Percentiles rank a stretch among this genome's conserved stretches.
phyloP scores from a whole-genome alignment of 2,113 vertebrate species.

The Scomber scombrus region DNA sequence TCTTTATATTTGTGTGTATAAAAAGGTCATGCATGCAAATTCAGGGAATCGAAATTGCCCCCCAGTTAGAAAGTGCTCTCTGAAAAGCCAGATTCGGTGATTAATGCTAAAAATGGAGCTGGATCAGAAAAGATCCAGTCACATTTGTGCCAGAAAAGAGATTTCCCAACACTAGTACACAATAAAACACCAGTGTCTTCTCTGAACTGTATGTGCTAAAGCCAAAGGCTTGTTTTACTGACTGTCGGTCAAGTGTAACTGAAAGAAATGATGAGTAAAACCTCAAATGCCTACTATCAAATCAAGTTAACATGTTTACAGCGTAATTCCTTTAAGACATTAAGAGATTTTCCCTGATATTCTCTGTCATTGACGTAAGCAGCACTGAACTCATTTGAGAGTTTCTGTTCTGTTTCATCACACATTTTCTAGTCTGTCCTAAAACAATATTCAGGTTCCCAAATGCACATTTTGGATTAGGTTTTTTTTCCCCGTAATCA shows the following conservation, averaged over 20 bases:
- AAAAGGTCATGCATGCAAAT: conserved; percentile 24
- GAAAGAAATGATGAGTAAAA: conserved; percentile 37
- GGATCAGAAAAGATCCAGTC: neutral
- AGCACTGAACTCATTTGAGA: too few relatives aligned
- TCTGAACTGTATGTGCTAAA: conserved; percentile 26
- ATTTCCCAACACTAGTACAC: conserved; percentile 57
- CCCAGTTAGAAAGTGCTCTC: conserved; percentile 16
- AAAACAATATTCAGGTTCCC: too few relatives aligned
- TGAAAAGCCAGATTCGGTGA: conserved; percentile 23
- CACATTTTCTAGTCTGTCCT: too few relatives aligned
- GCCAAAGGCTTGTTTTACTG: conserved; percentile 35
- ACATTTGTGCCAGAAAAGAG: conserved; percentile 25
- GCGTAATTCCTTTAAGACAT: neutral
- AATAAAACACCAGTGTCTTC: conserved; percentile 27
- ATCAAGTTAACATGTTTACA: neutral
- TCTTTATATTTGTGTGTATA: neutral
- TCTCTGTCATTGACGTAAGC: too few relatives aligned
- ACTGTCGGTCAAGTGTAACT: conserved; percentile 15
- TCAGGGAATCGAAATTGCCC: conserved; percentile 20
- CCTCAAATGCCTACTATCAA: neutral
- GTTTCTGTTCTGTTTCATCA: too few relatives aligned
- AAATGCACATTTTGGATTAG: too few relatives aligned
- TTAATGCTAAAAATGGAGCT: conserved; percentile 57
- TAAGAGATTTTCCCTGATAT: too few relatives aligned
- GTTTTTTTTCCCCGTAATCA: too few relatives aligned